Evolutionary conservation across 2,888 invertebrate genomes (phyloP).

Genomic region (Endotricha flammealis): DNA sequence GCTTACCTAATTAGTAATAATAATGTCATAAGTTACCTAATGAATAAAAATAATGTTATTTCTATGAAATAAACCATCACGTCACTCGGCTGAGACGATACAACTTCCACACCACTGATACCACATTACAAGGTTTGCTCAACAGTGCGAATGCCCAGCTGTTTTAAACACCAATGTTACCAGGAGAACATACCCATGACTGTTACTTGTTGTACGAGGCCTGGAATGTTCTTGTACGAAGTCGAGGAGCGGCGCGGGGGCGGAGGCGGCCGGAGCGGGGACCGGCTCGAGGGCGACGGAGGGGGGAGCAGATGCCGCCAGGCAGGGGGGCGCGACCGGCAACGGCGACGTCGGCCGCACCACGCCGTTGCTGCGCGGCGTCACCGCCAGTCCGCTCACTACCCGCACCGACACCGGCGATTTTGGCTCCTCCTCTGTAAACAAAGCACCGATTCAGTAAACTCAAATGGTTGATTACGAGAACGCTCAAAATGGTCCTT

Average conservation of each 20-base stretch:
- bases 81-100: no score
- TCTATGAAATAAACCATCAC: no score
- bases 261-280: constrained; percentile 30
- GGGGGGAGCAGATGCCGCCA: constrained; percentile 31
- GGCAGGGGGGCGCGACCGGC: constrained; percentile 26
- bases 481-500: constrained; percentile 19
- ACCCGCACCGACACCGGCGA: constrained; percentile 63
- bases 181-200: constrained; percentile 68
- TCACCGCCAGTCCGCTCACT: constrained; percentile 56
- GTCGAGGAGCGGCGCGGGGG: constrained; percentile 56
- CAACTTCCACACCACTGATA: no score
- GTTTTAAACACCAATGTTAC: constrained; percentile 57
- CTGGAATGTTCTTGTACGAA: constrained; percentile 76
- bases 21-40: no score
- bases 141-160: constrained; percentile 50
- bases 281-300: constrained; percentile 29
- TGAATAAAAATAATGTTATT: no score
- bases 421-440: constrained; percentile 72
- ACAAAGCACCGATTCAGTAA: constrained; percentile 40
- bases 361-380: constrained; percentile 59
- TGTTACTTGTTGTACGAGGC: constrained; percentile 65
- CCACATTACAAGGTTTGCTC: background rate
- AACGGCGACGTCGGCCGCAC: constrained; percentile 37
- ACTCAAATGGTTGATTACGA: constrained; percentile 9
- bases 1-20: no score